phyloP scores from a whole-genome alignment of 2,797 vertebrate genomes.

The Odontamblyopus rebecca region DNA sequence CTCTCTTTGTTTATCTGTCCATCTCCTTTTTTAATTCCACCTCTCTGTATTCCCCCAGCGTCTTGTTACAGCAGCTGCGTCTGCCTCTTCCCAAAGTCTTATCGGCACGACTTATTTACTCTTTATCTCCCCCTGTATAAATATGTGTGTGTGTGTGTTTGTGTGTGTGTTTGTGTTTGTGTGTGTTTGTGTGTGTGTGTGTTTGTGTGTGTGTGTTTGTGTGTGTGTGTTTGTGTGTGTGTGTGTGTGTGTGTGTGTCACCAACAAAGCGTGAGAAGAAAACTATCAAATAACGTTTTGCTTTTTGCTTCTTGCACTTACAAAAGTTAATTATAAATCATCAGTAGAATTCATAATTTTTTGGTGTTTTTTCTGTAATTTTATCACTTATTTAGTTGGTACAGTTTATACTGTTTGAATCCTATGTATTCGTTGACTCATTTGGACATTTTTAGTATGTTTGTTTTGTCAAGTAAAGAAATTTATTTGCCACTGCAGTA shows the following conservation, averaged over 20 bases:
- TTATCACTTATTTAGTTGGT: too few species aligned
- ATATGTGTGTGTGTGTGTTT: conserved; percentile 24
- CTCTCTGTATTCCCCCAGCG: conserved; percentile 56
- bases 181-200: conserved; percentile 18
- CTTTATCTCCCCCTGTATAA: conserved; percentile 35
- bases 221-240: neutral
- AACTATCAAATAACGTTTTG: conserved; percentile 36
- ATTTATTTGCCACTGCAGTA: too few species aligned
- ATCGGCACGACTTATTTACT: conserved; percentile 42
- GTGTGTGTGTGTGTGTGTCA: conserved; percentile 17
- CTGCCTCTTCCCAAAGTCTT: conserved; percentile 61
- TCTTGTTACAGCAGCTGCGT: conserved; percentile 68
- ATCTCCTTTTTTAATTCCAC: conserved; percentile 27
- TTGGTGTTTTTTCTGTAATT: too few species aligned
- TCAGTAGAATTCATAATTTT: neutral
- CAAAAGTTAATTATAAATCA: neutral
- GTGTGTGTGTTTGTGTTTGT: conserved; percentile 19
- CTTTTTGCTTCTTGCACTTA: conserved; percentile 31
- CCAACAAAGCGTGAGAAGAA: conserved; percentile 54
- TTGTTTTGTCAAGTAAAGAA: too few species aligned
- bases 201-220: conserved; percentile 7
- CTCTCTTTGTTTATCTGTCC: conserved; percentile 47
- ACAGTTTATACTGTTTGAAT: too few species aligned
- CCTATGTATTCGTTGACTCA: too few species aligned
- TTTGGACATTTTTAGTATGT: too few species aligned